A percentile compares a stretch with the other conserved stretches of the same genome.
Conservation (phyloP, 2,797 vertebrate species). For the Glyptemys insculpta region DNA sequence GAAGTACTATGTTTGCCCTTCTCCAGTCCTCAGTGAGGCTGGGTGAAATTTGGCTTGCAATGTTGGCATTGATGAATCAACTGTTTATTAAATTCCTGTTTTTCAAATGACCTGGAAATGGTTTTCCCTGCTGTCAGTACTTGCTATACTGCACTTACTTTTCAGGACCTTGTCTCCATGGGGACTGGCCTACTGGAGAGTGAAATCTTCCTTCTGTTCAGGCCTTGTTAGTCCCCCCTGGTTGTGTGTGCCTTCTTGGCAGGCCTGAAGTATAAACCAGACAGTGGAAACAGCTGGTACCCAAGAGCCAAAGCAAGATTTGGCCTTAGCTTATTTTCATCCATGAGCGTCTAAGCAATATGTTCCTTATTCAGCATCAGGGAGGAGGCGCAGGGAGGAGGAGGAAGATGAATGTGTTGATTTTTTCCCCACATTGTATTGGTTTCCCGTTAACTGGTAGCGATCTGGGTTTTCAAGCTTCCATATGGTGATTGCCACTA, state of each 20-base stretch:
- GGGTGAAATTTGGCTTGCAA: not conserved
- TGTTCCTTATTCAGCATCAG: not conserved
- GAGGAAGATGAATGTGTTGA: not conserved
- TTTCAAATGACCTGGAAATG: not conserved
- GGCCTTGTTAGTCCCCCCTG: not conserved
- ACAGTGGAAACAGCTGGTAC: not conserved
- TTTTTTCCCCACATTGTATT: not conserved
- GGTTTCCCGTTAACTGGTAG: not conserved
- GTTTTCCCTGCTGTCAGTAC: not conserved
- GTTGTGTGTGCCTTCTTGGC: not conserved
- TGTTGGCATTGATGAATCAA: not conserved
- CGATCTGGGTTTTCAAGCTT: not conserved
- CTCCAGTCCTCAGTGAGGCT: not conserved
- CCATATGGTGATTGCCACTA: not conserved
- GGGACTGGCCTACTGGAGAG: not conserved
- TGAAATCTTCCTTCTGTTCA: not conserved
- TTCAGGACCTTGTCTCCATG: not conserved
- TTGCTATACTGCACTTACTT: not conserved
- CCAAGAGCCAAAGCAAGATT: not conserved
- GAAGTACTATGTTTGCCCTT: not conserved
- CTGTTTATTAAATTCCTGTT: not conserved
- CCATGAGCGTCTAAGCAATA: not conserved
- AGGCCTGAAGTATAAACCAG: not conserved
- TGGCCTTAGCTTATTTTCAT: not conserved
- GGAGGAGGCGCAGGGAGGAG: not conserved